Evolutionary conservation across 2,113 vertebrate genomes (phyloP).

Genomic region (Sciurus niger): DNA sequence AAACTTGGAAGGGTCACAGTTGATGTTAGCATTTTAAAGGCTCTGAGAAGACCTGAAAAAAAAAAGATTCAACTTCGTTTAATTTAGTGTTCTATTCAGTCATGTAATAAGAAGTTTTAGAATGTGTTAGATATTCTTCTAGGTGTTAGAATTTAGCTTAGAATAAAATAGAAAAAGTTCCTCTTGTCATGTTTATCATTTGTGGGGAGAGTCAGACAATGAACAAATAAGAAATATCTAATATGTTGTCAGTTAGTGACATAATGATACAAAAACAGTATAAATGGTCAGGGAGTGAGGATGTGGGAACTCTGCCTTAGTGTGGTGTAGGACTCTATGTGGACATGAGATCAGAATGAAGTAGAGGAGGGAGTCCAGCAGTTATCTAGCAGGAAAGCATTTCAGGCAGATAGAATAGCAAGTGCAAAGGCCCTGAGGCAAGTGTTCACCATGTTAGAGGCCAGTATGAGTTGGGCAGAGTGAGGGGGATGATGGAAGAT

Average conservation of each 20-base stretch:
- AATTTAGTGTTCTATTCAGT: background rate
- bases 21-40: background rate
- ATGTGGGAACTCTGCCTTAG: background rate
- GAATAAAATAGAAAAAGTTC: conserved; percentile 3
- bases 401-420: background rate
- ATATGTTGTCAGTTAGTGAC: background rate
- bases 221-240: background rate
- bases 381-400: background rate
- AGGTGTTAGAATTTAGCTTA: background rate
- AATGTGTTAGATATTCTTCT: background rate
- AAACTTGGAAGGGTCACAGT: background rate
- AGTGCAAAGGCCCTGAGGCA: background rate
- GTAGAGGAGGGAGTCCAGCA: background rate
- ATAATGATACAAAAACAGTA: background rate
- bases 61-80: background rate
- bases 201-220: background rate
- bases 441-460: background rate
- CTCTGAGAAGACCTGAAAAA: background rate
- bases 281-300: background rate
- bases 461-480: background rate
- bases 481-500: background rate
- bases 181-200: background rate
- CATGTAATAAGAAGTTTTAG: background rate
- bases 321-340: background rate
- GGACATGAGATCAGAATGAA: background rate